These are phyloP conservation scores for Thrips palmi DNA, from an alignment of 1,140 invertebrate species.

Conservation along the genomic window DNA sequence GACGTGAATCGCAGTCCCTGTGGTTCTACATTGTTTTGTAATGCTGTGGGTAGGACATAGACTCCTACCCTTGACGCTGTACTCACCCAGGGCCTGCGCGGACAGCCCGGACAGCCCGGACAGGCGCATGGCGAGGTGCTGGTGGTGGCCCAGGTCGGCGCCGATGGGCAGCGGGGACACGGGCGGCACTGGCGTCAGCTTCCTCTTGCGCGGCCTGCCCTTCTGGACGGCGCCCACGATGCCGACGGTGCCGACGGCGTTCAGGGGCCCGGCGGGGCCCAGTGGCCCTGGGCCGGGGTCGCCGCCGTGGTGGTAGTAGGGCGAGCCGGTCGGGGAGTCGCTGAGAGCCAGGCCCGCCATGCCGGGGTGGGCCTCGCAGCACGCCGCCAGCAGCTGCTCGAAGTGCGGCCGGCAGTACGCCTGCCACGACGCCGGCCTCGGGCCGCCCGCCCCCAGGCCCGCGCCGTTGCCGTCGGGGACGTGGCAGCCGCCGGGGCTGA, in stretches of 20 bases:
- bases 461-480: too few relatives aligned
- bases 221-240: slow-evolving; percentile 44
- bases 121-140: slow-evolving; percentile 1
- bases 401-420: slow-evolving; percentile 39
- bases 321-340: slow-evolving; percentile 6
- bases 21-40: too few relatives aligned
- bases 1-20: too few relatives aligned
- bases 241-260: slow-evolving; percentile 25
- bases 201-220: slow-evolving; percentile 67
- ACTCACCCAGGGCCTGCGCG: too few relatives aligned
- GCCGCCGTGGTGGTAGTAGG: slow-evolving; percentile 14
- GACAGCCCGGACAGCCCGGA: slow-evolving; percentile 2
- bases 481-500: too few relatives aligned
- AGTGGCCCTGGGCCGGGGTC: slow-evolving; percentile 17
- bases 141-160: slow-evolving; percentile 28
- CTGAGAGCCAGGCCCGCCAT: slow-evolving; percentile 4
- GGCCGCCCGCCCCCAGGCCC: too few relatives aligned
- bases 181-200: slow-evolving; percentile 31
- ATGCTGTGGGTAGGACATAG: too few relatives aligned
- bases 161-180: slow-evolving; percentile 19
- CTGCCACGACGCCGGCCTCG: slow-evolving; percentile 18
- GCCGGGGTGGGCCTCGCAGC: too few relatives aligned
- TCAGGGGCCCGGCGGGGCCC: slow-evolving; percentile 31
- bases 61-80: too few relatives aligned
- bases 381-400: slow-evolving; percentile 39